Conservation (phyloP, 2,888 invertebrate species). For the Metellina segmentata region DNA sequence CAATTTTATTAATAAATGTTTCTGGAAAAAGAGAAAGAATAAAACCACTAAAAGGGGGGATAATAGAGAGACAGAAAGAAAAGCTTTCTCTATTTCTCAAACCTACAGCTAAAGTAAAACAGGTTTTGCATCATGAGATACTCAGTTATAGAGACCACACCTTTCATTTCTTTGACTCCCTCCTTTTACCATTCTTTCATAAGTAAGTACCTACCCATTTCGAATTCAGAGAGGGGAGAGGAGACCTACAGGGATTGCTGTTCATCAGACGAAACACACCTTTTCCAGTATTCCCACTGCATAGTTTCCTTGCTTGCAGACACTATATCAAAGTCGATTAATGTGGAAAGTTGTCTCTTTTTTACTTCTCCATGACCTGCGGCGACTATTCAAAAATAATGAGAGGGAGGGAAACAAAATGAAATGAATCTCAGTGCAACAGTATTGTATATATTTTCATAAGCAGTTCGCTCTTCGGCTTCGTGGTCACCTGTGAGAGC, state of each 20-base stretch:
- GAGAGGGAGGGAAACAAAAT: constrained; percentile 53
- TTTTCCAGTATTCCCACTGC: constrained; percentile 65
- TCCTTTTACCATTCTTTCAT: constrained; percentile 64
- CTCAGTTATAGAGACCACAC: constrained; percentile 67
- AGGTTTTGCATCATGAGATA: constrained; percentile 61
- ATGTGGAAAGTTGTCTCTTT: constrained; percentile 43
- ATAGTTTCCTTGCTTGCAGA: constrained; percentile 41
- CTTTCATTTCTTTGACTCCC: constrained; percentile 62
- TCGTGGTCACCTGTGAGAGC: too few species aligned
- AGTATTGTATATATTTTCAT: constrained; percentile 68
- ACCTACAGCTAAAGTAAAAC: constrained; percentile 67
- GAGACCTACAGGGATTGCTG: constrained; percentile 5
- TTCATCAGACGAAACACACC: constrained; percentile 56
- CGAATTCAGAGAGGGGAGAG: constrained; percentile 43
- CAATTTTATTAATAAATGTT: constrained; percentile 63
- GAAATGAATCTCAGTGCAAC: constrained; percentile 65
- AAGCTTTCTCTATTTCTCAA: constrained; percentile 58
- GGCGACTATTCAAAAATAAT: constrained; percentile 58
- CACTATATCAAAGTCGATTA: constrained; percentile 73
- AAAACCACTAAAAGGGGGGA: constrained; percentile 10
- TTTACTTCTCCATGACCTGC: constrained; percentile 9
- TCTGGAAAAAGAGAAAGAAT: constrained; percentile 33
- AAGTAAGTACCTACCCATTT: constrained; percentile 68
- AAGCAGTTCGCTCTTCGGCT: constrained; percentile 18
- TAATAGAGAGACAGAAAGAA: constrained; percentile 13